Base-by-base conservation (phyloP, 2,888 invertebrate genomes). In the Drosophila paranaensis region DNA sequence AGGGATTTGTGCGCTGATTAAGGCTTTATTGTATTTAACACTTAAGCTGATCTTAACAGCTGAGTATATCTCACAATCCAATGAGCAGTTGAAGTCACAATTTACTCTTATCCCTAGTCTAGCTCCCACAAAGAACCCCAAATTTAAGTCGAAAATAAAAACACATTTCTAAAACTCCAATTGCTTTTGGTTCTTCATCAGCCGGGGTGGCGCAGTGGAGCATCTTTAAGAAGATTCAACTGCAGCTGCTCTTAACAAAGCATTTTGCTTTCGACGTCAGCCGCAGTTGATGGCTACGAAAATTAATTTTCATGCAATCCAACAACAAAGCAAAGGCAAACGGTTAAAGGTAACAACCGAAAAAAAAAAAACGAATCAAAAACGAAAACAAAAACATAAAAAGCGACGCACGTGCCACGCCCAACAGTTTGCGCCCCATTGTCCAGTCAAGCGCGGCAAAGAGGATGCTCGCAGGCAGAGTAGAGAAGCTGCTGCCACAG, bases 271-370 rank as follows among this genome's bases (percentile, higher is more conserved):
- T 10, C 53, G 0, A 13, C n/a, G 13, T 11, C 56, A 16, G 58
- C 60, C 73, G 75, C 88, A 86, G 82, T 82, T 79, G 84, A 79
- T 81, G 73, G 81, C 72, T 83, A 90, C 67, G 79, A 86, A 90
- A 88, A 88, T 90, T 90, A 90, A 86, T 90, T 50, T 90, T 90
- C 84, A 57, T 78, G 77, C 83, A 79, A 75, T 84, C 66, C 57
- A 60, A 71, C 77, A 87, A 83, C 71, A 78, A 78, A 86, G 77
- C 74, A 69, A 73, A 58, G 64, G 71, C 69, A 72, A 81, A 75
- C 69, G 83, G 76, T 74, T 74, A 65, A 51, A 43, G 66, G 37
- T 43, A 65, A 16, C 40, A 54, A 42, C 4, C 27, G 27, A 51
- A 71, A 72, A 81, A 51, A 71, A 72, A 81, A 76, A 78, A 80